phyloP scores from a whole-genome alignment of 2,113 vertebrate species.

The Ciconia stormi region DNA sequence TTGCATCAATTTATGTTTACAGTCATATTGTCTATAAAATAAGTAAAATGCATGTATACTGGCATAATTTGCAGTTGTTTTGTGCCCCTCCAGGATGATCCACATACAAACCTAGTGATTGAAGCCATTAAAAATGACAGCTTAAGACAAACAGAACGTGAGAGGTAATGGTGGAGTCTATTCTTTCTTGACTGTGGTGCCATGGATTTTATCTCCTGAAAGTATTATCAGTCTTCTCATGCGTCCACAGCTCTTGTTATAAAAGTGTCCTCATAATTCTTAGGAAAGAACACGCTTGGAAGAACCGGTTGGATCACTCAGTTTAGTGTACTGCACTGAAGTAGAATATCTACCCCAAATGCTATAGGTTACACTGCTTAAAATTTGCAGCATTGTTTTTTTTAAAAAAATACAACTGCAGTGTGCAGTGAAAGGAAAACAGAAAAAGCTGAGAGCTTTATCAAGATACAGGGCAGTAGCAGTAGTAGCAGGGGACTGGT shows the following conservation, averaged over 20 bases:
- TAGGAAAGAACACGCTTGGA: background rate
- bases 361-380: background rate
- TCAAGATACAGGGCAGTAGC: background rate
- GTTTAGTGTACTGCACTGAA: background rate
- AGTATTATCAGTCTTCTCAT: background rate
- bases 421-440: background rate
- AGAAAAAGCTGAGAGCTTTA: background rate
- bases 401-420: background rate
- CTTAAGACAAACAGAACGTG: conserved; percentile 90
- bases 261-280: background rate
- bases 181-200: background rate
- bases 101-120: conserved; percentile 84
- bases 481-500: background rate
- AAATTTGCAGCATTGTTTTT: background rate
- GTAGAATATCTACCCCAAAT: background rate
- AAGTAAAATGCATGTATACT: background rate
- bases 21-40: background rate
- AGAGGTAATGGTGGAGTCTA: conserved; percentile 78
- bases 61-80: background rate
- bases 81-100: conserved; percentile 83
- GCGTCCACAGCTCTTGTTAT: background rate
- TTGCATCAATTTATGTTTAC: background rate
- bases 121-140: conserved; percentile 97
- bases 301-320: background rate
- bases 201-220: background rate